Evolutionary conservation across 2,113 vertebrate species (phyloP).

Genomic region (Columba janthina): DNA sequence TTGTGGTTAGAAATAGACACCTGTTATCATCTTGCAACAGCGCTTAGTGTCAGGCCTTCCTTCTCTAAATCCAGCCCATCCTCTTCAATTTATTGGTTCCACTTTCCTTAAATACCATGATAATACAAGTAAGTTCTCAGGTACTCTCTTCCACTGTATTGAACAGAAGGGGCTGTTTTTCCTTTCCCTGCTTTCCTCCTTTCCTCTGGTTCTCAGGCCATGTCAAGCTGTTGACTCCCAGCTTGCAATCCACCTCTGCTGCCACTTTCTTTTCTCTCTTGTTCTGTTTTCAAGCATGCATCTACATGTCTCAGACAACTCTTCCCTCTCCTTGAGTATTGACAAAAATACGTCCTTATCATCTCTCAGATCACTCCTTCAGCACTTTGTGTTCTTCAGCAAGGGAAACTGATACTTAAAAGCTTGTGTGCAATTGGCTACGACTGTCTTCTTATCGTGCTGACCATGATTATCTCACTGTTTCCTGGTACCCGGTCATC

Average conservation of each 20-base stretch:
- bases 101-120: neutral
- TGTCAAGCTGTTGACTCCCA: neutral
- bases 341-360: neutral
- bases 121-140: neutral
- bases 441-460: neutral
- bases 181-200: neutral
- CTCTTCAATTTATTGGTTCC: neutral
- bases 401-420: neutral
- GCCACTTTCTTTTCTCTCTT: neutral
- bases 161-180: neutral
- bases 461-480: neutral
- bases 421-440: neutral
- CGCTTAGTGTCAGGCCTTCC: neutral
- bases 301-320: neutral
- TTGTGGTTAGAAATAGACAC: neutral
- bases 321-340: neutral
- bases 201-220: neutral
- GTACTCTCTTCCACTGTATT: neutral
- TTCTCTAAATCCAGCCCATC: neutral
- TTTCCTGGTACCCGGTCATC: neutral
- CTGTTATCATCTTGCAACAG: neutral
- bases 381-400: neutral
- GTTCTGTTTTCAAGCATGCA: neutral
- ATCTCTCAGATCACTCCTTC: neutral
- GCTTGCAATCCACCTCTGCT: neutral